Base-by-base conservation (phyloP, 2,113 vertebrate species). In the Platichthys flesus region DNA sequence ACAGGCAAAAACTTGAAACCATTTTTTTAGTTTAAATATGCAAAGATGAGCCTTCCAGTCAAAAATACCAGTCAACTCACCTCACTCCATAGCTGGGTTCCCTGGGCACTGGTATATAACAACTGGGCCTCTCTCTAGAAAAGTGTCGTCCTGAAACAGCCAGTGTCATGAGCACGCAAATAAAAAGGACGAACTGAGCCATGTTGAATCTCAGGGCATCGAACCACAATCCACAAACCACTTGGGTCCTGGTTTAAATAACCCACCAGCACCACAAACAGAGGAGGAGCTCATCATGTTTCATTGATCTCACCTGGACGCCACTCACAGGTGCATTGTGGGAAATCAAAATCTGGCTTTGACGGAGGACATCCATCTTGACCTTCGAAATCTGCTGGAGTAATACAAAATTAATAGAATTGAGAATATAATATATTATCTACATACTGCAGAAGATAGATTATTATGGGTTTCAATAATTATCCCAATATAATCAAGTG, bases 51-150 rank as follows among this genome's bases (percentile, higher is more conserved):
- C 3, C 21, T 71, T 14, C 3, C 2, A 12, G 40, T 18, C 23
- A 59, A n/a, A 59, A 14, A 24, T 1, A 2, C 3, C 2, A 12
- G 1, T 10, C 9, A 12, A 18, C 83, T 73, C 71, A 87, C 87
- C 68, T 92, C 9, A 93, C 54, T 2, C 85, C 91, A 76, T 88
- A 79, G 10, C 74, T 12, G 2, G 67, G 70, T 59, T 8, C 85
- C 70, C 88, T 91, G 4, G 24, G 70, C 40, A 83, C 56, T 2
- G 95, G 94, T 8, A 67, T 67, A 77, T 95, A 95, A 91, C 96
- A 96, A 56, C 60, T 69, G 31, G 66, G 23, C 1, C 89, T 93
- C 1, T 76, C 67, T 3, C 85, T 92, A 81, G 93, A 93, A 89
- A 89, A 61, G 0, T 91, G 84, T 13, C 85, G 90, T 68, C 89